Evolutionary conservation across 2,797 vertebrate species (phyloP), one percentile per base, ranked within the genome.

Genomic region (Epinephelus coioides): DNA sequence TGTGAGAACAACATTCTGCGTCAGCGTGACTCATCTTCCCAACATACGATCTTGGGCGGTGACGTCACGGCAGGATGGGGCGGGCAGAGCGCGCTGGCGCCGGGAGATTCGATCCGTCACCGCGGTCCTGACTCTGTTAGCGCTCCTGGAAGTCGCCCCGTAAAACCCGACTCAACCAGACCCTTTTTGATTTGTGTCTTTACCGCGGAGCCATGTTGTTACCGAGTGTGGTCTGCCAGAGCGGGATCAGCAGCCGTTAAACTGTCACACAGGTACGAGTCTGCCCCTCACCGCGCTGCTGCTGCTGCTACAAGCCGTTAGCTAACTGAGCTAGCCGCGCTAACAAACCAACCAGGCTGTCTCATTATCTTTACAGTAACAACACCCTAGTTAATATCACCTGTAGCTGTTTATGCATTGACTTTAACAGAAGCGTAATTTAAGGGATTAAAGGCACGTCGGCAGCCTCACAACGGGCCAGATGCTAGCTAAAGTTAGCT

Each of bases 61-160:
- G 85, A 86, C 84, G 89, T 76, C 0, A 0, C 9, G 2, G 63
- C 72, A 62, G 78, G 74, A 83, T 76, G 82, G 80, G 87, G 91
- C 88, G 92, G 89, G 89, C 61, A 14, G 30, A 78, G 78, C 13
- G 49, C 5, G 14, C 63, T 66, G 77, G 84, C 88, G 87, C 92
- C 86, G 93, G 88, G 93, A 93, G 88, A 91, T 93, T 93, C 90
- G 91, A 94, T 64, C 86, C 50, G 15, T 5, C 50, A 43, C 23
- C 14, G 47, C 73, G 79, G 63, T 23, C 1, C 7, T 1, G 47
- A 8, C 3, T 47, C 19, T 5, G 2, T 1, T 19, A 9, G 34
- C 34, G 0, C 23, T 5, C 5, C 18, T 13, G 19, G 19, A 27
- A 12, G 34, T 5, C 30, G 4, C 19, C 18, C 5, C 34, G 0